These are phyloP conservation scores for Falco columbarius DNA, from an alignment of 2,797 vertebrate genomes.

Conservation along the genomic window DNA sequence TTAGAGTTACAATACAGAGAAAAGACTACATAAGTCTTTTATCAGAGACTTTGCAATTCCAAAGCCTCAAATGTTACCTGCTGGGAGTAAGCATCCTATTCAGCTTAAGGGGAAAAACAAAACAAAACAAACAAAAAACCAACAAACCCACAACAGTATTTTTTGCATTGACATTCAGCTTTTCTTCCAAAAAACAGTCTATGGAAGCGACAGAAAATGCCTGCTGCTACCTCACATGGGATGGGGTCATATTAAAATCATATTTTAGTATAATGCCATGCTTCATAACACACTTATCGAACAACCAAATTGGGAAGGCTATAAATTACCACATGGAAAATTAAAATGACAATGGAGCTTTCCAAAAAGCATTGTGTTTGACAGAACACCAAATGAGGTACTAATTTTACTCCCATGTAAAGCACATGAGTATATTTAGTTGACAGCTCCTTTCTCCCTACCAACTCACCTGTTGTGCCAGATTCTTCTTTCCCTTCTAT, in stretches of 20 bases:
- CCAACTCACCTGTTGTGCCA: not conserved
- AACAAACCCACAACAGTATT: not conserved
- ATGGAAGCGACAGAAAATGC: not conserved
- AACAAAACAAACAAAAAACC: not conserved
- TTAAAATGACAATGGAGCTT: not conserved
- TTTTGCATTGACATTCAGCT: not conserved
- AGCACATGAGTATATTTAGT: not conserved
- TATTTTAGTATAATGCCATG: not conserved
- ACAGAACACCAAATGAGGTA: not conserved
- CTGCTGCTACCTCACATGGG: not conserved
- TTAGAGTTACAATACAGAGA: not conserved
- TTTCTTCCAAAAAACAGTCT: not conserved
- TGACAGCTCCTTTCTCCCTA: not conserved
- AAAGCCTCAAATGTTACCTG: slow-evolving; percentile 10
- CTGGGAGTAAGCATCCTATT: not conserved
- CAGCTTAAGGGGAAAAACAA: not conserved
- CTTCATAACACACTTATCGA: not conserved
- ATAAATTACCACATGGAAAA: not conserved
- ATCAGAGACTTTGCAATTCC: not conserved
- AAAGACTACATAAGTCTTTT: not conserved
- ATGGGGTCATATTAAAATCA: not conserved
- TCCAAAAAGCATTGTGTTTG: not conserved
- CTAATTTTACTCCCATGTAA: not conserved
- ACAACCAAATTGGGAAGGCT: not conserved
- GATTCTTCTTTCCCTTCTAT: not conserved